Evolutionary conservation across 2,113 vertebrate species (phyloP).

Genomic region (Hippocampus mohnikei): DNA sequence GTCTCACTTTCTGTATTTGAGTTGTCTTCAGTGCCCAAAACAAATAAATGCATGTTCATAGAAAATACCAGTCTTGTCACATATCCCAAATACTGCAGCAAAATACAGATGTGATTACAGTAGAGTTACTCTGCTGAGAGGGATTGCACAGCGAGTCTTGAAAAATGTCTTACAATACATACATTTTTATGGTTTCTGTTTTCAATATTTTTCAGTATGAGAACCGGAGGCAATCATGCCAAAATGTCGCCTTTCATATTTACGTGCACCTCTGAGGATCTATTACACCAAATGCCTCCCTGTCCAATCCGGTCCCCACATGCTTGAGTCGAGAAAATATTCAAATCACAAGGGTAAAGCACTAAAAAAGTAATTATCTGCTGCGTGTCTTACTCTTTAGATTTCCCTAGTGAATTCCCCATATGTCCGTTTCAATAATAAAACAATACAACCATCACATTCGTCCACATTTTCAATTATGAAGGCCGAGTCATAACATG

Average conservation of each 20-base stretch:
- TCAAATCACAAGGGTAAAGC: conserved; percentile 6
- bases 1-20: neutral
- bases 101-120: neutral
- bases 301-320: neutral
- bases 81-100: neutral
- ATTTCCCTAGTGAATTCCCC: conserved; percentile 31
- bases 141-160: neutral
- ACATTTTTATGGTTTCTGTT: neutral
- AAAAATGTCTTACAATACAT: neutral
- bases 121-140: neutral
- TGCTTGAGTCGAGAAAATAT: conserved; percentile 4
- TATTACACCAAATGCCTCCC: neutral
- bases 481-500: neutral
- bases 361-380: conserved; percentile 22
- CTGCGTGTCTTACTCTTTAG: conserved; percentile 6
- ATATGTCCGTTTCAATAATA: conserved; percentile 4
- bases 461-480: conserved; percentile 12
- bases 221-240: neutral
- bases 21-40: neutral
- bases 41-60: neutral
- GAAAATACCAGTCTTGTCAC: neutral
- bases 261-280: neutral
- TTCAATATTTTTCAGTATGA: neutral
- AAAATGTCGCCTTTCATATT: neutral
- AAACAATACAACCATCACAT: conserved; percentile 6